Evolutionary conservation across 2,113 vertebrate species (phyloP).

Genomic region (Hypocryptadius cinnamomeus): DNA sequence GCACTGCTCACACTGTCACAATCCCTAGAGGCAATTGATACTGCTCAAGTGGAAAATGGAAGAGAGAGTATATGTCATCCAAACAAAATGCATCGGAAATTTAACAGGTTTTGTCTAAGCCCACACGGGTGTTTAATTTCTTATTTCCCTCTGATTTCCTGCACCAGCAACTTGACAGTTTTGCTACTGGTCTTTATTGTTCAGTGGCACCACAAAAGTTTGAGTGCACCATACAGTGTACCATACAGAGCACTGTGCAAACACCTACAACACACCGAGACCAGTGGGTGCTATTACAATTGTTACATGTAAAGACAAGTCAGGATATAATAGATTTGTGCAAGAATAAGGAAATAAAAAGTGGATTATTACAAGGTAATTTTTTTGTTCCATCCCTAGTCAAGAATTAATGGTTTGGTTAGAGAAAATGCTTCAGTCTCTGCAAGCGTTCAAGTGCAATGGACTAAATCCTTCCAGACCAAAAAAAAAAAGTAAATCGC

Average conservation of each 20-base stretch:
- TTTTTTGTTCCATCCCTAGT: neutral
- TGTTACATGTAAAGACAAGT: neutral
- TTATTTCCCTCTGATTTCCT: neutral
- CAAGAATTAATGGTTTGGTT: neutral
- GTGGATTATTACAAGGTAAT: neutral
- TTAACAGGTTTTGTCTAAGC: neutral
- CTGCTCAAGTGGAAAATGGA: neutral
- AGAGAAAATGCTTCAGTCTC: neutral
- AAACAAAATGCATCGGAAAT: neutral
- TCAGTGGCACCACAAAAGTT: neutral
- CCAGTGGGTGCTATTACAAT: neutral
- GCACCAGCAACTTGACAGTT: neutral
- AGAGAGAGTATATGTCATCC: neutral
- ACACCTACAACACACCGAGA: neutral
- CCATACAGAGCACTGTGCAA: neutral
- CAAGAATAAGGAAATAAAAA: neutral
- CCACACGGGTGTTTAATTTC: neutral
- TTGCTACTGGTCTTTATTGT: neutral
- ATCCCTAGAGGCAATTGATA: neutral
- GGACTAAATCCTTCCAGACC: neutral
- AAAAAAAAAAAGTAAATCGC: neutral
- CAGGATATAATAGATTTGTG: neutral
- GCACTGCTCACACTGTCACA: neutral
- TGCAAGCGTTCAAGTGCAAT: neutral
- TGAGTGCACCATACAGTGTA: fast-evolving